These are phyloP conservation scores for Spodoptera littoralis DNA, from an alignment of 2,888 invertebrate species.

Conservation along the genomic window DNA sequence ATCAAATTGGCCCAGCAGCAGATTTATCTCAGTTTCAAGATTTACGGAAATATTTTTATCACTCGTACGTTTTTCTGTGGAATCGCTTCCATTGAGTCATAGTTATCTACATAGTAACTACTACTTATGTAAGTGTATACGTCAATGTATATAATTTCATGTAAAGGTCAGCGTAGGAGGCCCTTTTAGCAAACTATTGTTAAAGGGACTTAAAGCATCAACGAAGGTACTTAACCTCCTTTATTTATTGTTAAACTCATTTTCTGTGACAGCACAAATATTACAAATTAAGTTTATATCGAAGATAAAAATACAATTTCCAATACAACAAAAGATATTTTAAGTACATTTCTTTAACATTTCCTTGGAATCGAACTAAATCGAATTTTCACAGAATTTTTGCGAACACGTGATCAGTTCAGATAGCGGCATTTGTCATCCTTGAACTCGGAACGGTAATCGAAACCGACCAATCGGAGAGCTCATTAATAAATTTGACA, in stretches of 20 bases:
- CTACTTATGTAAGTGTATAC: conserved; percentile 22
- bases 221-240: background rate
- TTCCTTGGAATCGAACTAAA: too few relatives aligned
- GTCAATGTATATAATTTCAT: conserved; percentile 27
- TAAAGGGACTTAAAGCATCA: conserved; percentile 9
- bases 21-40: conserved; percentile 5
- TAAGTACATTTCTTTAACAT: too few relatives aligned
- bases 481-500: conserved; percentile 39
- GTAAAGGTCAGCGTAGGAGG: conserved; percentile 33
- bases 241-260: background rate
- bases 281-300: background rate
- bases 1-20: conserved; percentile 6
- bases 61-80: conserved; percentile 14
- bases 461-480: conserved; percentile 27
- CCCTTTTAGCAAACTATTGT: conserved; percentile 8
- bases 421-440: conserved; percentile 16
- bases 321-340: conserved; percentile 2
- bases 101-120: conserved; percentile 32
- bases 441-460: conserved; percentile 43
- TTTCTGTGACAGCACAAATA: background rate
- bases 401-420: conserved; percentile 12
- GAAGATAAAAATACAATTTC: conserved; percentile 5
- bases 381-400: conserved; percentile 3
- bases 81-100: conserved; percentile 35
- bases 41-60: conserved; percentile 28